A percentile compares a stretch with the other conserved stretches of the same genome.
phyloP scores from a whole-genome alignment of 2,113 vertebrate genomes.

The Axis porcinus region DNA sequence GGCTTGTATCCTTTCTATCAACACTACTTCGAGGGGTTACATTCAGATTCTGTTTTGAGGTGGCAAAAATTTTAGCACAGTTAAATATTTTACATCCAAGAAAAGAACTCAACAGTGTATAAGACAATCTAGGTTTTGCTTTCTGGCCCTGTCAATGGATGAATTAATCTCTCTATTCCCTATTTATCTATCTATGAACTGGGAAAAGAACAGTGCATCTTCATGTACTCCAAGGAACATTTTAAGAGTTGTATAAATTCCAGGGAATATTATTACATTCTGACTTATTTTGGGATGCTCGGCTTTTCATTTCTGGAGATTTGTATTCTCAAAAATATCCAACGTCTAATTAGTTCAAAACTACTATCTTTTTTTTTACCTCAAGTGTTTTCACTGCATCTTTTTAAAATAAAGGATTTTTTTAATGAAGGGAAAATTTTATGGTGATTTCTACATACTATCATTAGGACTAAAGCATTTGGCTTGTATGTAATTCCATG shows the following conservation, averaged over 20 bases:
- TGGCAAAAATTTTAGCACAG: slow-evolving; percentile 7
- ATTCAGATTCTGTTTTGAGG: slow-evolving; percentile 34
- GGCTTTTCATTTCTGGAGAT: slow-evolving; percentile 45
- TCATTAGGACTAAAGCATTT: not conserved
- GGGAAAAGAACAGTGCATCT: not conserved
- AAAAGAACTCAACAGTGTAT: not conserved
- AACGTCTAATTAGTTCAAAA: not conserved
- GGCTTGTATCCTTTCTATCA: slow-evolving; percentile 72
- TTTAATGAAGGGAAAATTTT: not conserved
- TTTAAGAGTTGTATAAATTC: slow-evolving; percentile 17
- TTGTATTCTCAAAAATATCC: not conserved
- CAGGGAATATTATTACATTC: not conserved
- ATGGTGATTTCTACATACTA: slow-evolving; percentile 16
- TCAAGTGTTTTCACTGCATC: slow-evolving; percentile 23
- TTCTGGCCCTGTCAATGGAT: not conserved
- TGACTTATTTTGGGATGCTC: not conserved
- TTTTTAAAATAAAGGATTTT: slow-evolving; percentile 29
- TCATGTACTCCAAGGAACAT: not conserved
- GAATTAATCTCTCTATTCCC: not conserved
- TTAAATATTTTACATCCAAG: slow-evolving; percentile 17
- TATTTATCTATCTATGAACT: not conserved
- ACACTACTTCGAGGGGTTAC: slow-evolving; percentile 51
- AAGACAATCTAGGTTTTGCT: not conserved
- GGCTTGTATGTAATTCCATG: not conserved
- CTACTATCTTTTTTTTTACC: not conserved